Conservation (phyloP, 2,888 invertebrate genomes). For the Griposia aprilina region DNA sequence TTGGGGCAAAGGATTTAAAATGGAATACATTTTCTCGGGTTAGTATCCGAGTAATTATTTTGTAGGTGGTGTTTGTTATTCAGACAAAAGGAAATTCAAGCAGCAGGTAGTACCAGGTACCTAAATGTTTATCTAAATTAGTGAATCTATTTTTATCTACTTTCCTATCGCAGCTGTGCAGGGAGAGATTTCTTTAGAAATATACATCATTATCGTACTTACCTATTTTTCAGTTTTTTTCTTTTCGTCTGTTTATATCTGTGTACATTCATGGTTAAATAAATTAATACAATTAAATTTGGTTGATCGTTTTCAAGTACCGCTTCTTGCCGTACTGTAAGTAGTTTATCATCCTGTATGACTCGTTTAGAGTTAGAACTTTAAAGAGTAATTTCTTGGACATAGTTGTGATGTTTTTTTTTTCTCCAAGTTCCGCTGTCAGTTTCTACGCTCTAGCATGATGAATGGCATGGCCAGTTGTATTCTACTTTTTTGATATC, state of each 20-base stretch:
- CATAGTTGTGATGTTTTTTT: slow-evolving; percentile 1
- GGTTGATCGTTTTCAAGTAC: too few relatives aligned
- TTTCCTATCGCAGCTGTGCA: too few relatives aligned
- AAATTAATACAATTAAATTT: too few relatives aligned
- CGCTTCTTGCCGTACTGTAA: too few relatives aligned
- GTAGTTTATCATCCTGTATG: background rate
- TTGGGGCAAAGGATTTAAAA: background rate
- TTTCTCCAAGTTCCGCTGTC: slow-evolving; percentile 3
- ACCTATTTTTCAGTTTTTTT: too few relatives aligned
- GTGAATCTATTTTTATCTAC: too few relatives aligned
- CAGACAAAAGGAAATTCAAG: background rate
- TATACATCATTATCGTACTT: too few relatives aligned
- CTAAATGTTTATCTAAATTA: background rate
- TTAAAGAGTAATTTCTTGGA: slow-evolving; percentile 1
- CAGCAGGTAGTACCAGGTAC: background rate
- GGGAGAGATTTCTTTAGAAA: too few relatives aligned
- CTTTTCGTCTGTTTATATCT: too few relatives aligned
- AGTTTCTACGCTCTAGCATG: background rate
- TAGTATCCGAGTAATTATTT: background rate
- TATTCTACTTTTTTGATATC: background rate
- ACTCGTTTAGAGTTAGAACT: background rate
- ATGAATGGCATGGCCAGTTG: background rate
- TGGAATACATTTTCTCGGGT: background rate
- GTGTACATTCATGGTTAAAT: too few relatives aligned
- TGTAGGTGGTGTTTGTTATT: background rate